Conservation (phyloP, 2,113 vertebrate species). For the Capreolus pygargus region DNA sequence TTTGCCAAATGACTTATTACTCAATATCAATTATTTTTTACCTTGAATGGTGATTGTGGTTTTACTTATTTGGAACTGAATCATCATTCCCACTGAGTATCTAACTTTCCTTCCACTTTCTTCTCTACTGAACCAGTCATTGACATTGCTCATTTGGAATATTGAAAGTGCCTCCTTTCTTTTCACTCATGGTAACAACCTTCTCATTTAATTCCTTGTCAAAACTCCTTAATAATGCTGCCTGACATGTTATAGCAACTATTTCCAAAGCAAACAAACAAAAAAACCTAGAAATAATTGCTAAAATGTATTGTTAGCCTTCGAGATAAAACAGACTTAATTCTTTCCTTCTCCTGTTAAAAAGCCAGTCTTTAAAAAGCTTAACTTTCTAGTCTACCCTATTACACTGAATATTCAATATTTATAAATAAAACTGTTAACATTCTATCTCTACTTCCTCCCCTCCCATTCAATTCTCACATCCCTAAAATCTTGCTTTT, state of each 20-base stretch:
- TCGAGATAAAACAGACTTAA: not conserved
- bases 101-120: not conserved
- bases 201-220: not conserved
- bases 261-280: not conserved
- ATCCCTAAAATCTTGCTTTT: not conserved
- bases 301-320: not conserved
- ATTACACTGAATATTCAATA: not conserved
- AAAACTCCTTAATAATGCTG: not conserved
- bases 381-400: not conserved
- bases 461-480: not conserved
- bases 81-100: not conserved
- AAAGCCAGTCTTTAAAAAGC: not conserved
- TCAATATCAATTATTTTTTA: not conserved
- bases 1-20: not conserved
- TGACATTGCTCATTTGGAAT: not conserved
- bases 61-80: not conserved
- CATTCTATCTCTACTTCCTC: not conserved
- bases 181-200: not conserved
- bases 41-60: not conserved
- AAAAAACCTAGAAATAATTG: not conserved
- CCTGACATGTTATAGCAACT: not conserved
- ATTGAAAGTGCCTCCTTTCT: not conserved
- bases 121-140: not conserved
- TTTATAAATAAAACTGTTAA: not conserved
- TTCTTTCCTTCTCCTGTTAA: not conserved